A percentile compares a stretch with the other conserved stretches of the same genome.
Evolutionary conservation across 2,888 invertebrate genomes (phyloP).

Genomic region (Linnaemya vulpina): DNA sequence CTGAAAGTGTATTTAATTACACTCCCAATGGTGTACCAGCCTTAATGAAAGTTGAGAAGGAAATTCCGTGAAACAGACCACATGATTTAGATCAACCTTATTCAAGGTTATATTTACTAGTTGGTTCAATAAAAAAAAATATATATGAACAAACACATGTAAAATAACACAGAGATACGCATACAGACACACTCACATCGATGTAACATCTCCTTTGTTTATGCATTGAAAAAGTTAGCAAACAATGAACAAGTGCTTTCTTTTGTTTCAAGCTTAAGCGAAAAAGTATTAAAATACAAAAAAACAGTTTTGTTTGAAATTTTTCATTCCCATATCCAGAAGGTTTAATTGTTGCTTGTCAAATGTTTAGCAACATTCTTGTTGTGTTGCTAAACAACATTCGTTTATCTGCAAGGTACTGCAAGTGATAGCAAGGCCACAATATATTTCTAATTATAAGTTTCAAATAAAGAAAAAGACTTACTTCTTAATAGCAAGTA

Average conservation of each 20-base stretch:
- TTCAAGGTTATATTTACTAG: constrained; percentile 50
- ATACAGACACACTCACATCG: neutral
- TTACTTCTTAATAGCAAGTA: neutral
- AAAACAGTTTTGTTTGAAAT: constrained; percentile 23
- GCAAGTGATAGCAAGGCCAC: constrained; percentile 36
- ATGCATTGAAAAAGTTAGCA: neutral
- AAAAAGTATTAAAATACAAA: constrained; percentile 57
- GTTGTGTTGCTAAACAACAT: neutral
- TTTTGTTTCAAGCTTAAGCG: constrained; percentile 51
- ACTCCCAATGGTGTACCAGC: neutral
- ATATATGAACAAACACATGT: neutral
- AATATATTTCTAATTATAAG: constrained; percentile 47
- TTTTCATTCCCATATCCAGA: neutral
- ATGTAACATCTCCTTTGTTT: neutral
- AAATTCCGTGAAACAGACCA: constrained; percentile 30
- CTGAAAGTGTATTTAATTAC: neutral
- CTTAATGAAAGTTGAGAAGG: neutral
- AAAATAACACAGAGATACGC: no score
- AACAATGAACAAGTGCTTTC: constrained; percentile 39
- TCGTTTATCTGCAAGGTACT: neutral
- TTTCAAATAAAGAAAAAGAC: neutral
- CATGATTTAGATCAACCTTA: constrained; percentile 40
- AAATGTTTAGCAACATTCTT: neutral
- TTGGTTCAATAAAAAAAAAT: neutral
- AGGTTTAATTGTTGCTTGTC: neutral